These are phyloP conservation scores for Tetramorium simillimum DNA, from an alignment of 1,140 invertebrate species.

Conservation along the genomic window DNA sequence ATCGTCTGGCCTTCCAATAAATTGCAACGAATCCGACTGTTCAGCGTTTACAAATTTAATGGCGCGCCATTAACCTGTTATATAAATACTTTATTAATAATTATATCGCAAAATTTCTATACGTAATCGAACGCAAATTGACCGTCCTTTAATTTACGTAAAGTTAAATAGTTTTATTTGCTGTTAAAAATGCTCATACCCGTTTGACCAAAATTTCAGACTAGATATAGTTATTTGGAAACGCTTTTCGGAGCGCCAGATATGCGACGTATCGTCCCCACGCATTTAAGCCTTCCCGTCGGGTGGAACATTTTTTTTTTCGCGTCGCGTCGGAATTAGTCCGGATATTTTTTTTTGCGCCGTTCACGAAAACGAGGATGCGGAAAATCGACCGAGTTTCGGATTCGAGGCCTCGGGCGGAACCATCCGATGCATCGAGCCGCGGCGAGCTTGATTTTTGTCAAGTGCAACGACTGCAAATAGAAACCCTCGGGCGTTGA, in stretches of 20 bases:
- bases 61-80: background rate
- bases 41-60: slow-evolving; percentile 7
- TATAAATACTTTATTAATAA: background rate
- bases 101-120: background rate
- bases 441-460: slow-evolving; percentile 69
- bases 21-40: background rate
- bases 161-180: background rate
- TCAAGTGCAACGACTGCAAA: slow-evolving; percentile 64
- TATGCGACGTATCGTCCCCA: background rate
- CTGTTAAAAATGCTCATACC: background rate
- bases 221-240: background rate
- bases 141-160: background rate
- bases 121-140: background rate
- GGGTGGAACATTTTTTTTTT: slow-evolving; percentile 23
- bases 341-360: slow-evolving; percentile 28
- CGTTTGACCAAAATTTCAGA: background rate
- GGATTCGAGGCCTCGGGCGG: slow-evolving; percentile 8
- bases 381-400: slow-evolving; percentile 62
- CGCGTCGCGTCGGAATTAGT: slow-evolving; percentile 23
- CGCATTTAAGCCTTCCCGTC: background rate
- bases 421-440: background rate
- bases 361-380: slow-evolving; percentile 12
- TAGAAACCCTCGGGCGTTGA: slow-evolving; percentile 39
- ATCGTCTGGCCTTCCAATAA: background rate
- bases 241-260: background rate